phyloP scores from a whole-genome alignment of 2,888 invertebrate genomes.

The Linnaemya tessellans region DNA sequence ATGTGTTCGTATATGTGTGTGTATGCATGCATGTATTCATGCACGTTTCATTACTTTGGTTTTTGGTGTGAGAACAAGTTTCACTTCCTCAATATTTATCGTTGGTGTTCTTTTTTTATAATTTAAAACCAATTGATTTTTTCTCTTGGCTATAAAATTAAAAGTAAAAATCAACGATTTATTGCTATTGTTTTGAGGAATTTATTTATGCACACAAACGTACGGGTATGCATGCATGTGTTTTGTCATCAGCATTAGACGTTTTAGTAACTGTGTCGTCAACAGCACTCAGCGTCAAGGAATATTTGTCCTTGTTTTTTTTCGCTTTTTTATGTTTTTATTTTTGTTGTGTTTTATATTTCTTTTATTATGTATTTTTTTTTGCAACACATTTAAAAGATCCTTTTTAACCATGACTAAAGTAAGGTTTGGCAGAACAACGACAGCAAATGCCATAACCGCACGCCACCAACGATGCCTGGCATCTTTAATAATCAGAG shows the following conservation, averaged over 20 bases:
- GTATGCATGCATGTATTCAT: not conserved
- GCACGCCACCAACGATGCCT: conserved; percentile 4
- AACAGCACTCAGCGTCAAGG: conserved; percentile 8
- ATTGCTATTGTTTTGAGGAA: conserved; percentile 34
- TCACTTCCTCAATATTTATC: not conserved
- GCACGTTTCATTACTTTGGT: not conserved
- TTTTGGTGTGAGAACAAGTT: not conserved
- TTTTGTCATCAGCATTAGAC: conserved; percentile 5
- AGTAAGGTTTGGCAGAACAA: conserved; percentile 38
- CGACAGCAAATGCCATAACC: conserved; percentile 5
- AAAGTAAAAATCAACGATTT: conserved; percentile 56
- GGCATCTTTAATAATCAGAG: conserved; percentile 42
- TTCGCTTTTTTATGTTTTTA: conserved; percentile 1
- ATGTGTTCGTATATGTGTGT: not conserved
- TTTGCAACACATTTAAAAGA: not conserved
- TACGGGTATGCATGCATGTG: not conserved
- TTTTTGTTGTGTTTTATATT: conserved; percentile 4
- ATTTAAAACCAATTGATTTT: conserved; percentile 62
- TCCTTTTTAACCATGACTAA: conserved; percentile 15
- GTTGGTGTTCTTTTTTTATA: conserved; percentile 8
- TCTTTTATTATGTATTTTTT: conserved; percentile 16
- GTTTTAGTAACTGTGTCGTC: conserved; percentile 7
- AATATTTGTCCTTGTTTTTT: conserved; percentile 49
- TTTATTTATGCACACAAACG: not conserved
- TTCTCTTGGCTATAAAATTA: conserved; percentile 47